Evolutionary conservation across 2,888 invertebrate genomes (phyloP), one percentile per base, ranked within the genome.

Genomic region (Amiota mariae): DNA sequence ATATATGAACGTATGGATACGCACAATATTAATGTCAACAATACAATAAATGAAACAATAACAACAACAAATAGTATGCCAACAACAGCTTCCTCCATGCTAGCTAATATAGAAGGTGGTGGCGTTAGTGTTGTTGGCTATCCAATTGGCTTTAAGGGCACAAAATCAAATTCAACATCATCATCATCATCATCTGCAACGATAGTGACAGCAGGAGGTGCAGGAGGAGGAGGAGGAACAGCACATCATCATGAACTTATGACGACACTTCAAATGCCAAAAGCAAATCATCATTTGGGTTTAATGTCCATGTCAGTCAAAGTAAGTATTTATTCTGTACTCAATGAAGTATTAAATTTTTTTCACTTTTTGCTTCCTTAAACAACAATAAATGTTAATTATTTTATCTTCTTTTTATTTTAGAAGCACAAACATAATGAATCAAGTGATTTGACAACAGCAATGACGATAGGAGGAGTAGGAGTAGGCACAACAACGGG

Each of bases 381-480:
- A 36, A 6, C 6, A 6, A 36, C 1, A 36, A 36, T 36, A 36
- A 36, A 36, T 36, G 6, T 36, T 36, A 6, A 6, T 4, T 36
- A 6, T 36, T 36, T 6, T 36, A 36, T 36, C 8, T 6, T 51
- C 18, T 57, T n/a, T 57, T 15, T 57, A 8, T 63, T 63, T 24
- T n/a, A 81, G 80, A 82, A 85, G 70, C 61, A 75, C 48, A 76
- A 75, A n/a, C 72, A 57, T 15, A 61, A 81, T 72, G 82, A 82
- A 67, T 72, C 49, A 70, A 47, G 47, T 56, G 47, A 48, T 48
- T n/a, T 24, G 77, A 72, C 46, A 73, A 84, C 59, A 61, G 20
- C 66, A 11, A 75, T 72, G 47, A 73, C 76, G 13, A 61, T 54
- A 79, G 76, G 75, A 56, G 72, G 67, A 20, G 73, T 46, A 74